A percentile compares a stretch with the other conserved stretches of the same genome.
Evolutionary conservation across 2,888 invertebrate species (phyloP).

Genomic region (Chalcis sispes): DNA sequence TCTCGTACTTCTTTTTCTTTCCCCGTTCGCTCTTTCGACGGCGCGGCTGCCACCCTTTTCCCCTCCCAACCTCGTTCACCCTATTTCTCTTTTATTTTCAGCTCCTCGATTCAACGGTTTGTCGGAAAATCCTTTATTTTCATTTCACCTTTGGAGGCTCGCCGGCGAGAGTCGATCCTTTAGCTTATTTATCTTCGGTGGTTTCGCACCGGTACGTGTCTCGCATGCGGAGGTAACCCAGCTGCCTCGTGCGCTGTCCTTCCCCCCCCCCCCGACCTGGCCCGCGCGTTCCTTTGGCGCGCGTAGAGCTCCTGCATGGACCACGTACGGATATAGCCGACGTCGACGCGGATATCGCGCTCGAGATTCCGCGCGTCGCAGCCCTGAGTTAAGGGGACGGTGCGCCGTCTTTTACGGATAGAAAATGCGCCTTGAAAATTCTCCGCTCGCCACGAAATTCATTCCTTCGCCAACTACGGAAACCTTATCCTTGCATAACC

Average conservation of each 20-base stretch:
- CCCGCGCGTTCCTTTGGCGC: not conserved
- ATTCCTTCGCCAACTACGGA: no score
- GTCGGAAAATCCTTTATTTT: slow-evolving; percentile 45
- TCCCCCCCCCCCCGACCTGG: not conserved
- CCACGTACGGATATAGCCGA: not conserved
- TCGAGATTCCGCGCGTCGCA: not conserved
- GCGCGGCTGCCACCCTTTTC: no score
- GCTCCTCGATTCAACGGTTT: slow-evolving; percentile 42
- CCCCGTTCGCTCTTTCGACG: no score
- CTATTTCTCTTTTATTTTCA: no score
- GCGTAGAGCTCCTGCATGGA: not conserved
- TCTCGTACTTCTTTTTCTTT: no score
- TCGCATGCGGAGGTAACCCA: slow-evolving; percentile 43
- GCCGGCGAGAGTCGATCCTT: slow-evolving; percentile 33
- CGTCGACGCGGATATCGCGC: slow-evolving; percentile 17
- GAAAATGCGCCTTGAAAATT: slow-evolving; percentile 3
- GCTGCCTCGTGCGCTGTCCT: not conserved
- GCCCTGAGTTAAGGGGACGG: no score
- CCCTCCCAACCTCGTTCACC: no score
- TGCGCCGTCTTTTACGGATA: not conserved
- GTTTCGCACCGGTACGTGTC: slow-evolving; percentile 55
- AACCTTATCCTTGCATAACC: no score
- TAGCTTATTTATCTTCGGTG: slow-evolving; percentile 55
- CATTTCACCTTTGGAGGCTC: slow-evolving; percentile 41
- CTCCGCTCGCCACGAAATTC: not conserved